Evolutionary conservation across 2,888 invertebrate species (phyloP).

Genomic region (Brachynemurus nebulosus): DNA sequence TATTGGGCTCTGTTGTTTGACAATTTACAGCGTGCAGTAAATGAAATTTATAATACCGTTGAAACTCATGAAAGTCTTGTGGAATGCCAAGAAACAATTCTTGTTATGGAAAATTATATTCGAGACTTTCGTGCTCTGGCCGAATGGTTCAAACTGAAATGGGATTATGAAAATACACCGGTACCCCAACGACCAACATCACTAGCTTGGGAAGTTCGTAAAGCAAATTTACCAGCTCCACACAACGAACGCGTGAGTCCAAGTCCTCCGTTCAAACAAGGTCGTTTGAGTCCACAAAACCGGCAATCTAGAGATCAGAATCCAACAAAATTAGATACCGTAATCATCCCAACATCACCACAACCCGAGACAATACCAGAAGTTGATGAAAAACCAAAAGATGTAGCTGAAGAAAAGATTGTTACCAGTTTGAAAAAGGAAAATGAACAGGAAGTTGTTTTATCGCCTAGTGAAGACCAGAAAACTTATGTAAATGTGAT

Average conservation of each 20-base stretch:
- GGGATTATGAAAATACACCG: constrained; percentile 85
- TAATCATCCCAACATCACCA: background rate
- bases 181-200: constrained; percentile 74
- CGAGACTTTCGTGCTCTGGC: constrained; percentile 88
- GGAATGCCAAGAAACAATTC: constrained; percentile 91
- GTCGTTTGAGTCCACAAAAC: constrained; percentile 20
- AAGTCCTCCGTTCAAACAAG: constrained; percentile 34
- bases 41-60: constrained; percentile 92
- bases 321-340: background rate
- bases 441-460: constrained; percentile 5
- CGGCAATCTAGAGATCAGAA: background rate
- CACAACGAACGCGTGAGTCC: constrained; percentile 30
- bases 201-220: constrained; percentile 90
- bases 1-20: constrained; percentile 95
- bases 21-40: constrained; percentile 80
- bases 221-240: constrained; percentile 41
- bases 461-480: constrained; percentile 33
- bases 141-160: constrained; percentile 86
- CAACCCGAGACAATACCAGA: constrained; percentile 7
- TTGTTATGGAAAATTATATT: constrained; percentile 87
- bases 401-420: background rate
- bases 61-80: constrained; percentile 87
- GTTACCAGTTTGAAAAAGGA: background rate
- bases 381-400: constrained; percentile 6
- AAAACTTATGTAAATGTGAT: constrained; percentile 29